Evolutionary conservation across 2,797 vertebrate genomes (phyloP).

Genomic region (Spondyliosoma cantharus): DNA sequence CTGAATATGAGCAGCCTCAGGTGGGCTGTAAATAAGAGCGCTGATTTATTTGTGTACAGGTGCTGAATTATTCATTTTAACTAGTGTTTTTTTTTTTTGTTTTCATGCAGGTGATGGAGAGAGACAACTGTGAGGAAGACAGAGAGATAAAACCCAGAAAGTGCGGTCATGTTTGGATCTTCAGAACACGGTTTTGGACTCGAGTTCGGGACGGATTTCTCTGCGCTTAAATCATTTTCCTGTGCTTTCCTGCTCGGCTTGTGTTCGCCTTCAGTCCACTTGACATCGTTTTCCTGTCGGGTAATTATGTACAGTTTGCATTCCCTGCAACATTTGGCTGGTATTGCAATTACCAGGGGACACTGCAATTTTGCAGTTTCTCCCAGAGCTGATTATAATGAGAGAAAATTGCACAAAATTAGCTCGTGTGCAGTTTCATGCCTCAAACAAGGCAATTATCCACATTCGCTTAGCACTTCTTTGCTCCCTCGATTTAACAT

Average conservation of each 20-base stretch:
- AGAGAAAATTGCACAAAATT: constrained; percentile 67
- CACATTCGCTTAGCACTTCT: constrained; percentile 38
- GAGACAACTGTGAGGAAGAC: background rate
- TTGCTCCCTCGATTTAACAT: constrained; percentile 24
- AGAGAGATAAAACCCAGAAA: background rate
- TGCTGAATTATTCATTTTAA: constrained; percentile 10
- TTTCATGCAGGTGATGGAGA: constrained; percentile 7
- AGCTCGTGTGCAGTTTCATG: constrained; percentile 50
- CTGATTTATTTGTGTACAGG: background rate
- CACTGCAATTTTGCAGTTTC: constrained; percentile 26
- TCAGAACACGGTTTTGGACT: background rate
- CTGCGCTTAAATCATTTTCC: background rate
- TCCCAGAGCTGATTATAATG: constrained; percentile 69
- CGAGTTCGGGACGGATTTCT: background rate
- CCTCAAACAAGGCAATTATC: constrained; percentile 39
- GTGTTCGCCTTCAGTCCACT: background rate
- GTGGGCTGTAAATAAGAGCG: constrained; percentile 31
- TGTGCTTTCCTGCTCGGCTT: background rate
- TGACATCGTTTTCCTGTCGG: constrained; percentile 3
- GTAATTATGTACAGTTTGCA: constrained; percentile 52
- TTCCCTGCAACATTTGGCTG: constrained; percentile 45
- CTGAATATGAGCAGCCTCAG: constrained; percentile 24
- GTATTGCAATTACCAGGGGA: constrained; percentile 49
- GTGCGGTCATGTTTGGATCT: background rate
- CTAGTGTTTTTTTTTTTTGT: background rate